Conservation (phyloP, 2,797 vertebrate species). For the Trachurus trachurus region DNA sequence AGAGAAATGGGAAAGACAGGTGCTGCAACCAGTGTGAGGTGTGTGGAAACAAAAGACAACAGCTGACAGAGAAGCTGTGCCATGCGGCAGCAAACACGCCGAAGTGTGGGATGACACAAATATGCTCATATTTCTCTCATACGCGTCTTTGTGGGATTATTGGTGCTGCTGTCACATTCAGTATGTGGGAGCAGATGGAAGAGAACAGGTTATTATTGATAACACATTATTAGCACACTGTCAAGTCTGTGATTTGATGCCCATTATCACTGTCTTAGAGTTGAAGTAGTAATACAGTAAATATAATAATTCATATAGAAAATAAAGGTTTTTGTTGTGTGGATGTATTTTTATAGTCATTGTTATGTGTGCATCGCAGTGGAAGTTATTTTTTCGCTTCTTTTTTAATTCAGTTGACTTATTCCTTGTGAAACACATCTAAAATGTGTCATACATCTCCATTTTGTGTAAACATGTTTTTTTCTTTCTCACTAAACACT, state of each 20-base stretch:
- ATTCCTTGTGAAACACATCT: neutral
- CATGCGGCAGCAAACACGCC: constrained; percentile 38
- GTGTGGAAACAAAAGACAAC: constrained; percentile 78
- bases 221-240: constrained; percentile 67
- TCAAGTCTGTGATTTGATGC: constrained; percentile 29
- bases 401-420: neutral
- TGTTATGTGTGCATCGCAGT: neutral
- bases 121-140: constrained; percentile 61
- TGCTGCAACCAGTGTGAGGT: constrained; percentile 77
- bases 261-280: constrained; percentile 17
- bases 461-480: constrained; percentile 20
- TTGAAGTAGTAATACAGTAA: constrained; percentile 17
- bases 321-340: neutral
- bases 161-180: constrained; percentile 65
- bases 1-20: constrained; percentile 74
- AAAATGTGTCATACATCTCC: constrained; percentile 5
- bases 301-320: neutral
- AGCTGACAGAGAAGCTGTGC: constrained; percentile 80
- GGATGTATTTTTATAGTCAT: neutral
- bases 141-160: constrained; percentile 59
- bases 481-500: constrained; percentile 28
- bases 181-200: constrained; percentile 58
- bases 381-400: neutral
- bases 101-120: constrained; percentile 71
- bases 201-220: constrained; percentile 60